Evolutionary conservation across 2,113 vertebrate genomes (phyloP).

Genomic region (Meleagris gallopavo): DNA sequence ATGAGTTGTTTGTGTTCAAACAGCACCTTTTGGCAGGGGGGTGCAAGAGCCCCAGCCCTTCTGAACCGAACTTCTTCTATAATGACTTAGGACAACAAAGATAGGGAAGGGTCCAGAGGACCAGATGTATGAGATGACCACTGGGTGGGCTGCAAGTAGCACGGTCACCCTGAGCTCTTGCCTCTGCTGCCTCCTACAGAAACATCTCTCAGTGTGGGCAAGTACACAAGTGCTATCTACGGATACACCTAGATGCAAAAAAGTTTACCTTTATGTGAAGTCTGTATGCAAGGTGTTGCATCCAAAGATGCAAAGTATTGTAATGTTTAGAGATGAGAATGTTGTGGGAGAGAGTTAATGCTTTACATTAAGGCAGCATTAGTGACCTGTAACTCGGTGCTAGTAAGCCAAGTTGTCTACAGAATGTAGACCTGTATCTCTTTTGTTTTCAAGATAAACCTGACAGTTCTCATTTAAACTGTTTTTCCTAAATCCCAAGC

Average conservation of each 20-base stretch:
- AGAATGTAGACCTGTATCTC: not conserved
- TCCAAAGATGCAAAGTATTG: not conserved
- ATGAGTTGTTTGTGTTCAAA: fast-evolving
- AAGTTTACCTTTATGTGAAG: not conserved
- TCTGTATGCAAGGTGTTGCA: not conserved
- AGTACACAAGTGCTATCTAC: fast-evolving
- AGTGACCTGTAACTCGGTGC: not conserved
- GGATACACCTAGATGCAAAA: not conserved
- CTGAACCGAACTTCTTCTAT: fast-evolving
- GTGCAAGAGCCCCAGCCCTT: not conserved
- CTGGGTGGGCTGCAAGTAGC: not conserved
- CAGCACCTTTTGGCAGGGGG: not conserved
- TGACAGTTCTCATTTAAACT: slow-evolving; percentile 10
- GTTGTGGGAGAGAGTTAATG: not conserved
- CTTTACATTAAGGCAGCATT: not conserved
- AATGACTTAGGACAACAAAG: not conserved
- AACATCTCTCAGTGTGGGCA: fast-evolving
- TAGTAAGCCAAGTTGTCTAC: not conserved
- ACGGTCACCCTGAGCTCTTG: not conserved
- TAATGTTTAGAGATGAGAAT: not conserved
- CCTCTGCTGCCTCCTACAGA: not conserved
- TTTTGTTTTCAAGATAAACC: slow-evolving; percentile 8
- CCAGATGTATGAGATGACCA: not conserved
- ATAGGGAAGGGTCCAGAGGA: not conserved
- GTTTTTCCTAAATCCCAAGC: not conserved